Evolutionary conservation across 30 jellyfish, hydroid and myxozoan genomes (phyloP).

Genomic region (Chironex yamaguchii): DNA sequence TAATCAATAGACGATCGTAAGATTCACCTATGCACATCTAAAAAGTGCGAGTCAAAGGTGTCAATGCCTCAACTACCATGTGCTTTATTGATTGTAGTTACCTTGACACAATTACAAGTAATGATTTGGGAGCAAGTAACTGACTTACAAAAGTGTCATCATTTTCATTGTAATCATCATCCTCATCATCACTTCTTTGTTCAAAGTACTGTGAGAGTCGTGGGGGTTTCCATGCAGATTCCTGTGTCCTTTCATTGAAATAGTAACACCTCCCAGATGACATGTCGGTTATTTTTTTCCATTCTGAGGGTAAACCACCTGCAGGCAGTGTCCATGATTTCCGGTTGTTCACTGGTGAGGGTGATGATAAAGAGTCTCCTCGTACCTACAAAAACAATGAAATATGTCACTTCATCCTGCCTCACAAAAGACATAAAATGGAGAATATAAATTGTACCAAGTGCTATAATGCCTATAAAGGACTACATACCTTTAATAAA

Average conservation of each 20-base stretch:
- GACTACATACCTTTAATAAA: no score
- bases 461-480: no score
- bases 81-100: no score
- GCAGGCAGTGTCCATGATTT: neutral
- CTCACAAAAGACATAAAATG: no score
- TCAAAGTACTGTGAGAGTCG: conserved; percentile 36
- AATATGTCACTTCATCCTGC: no score
- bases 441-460: no score
- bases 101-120: no score
- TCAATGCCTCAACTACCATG: no score
- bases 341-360: neutral
- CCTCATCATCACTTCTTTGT: neutral
- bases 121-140: no score
- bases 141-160: neutral
- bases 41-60: no score
- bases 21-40: no score
- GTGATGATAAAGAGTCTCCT: neutral
- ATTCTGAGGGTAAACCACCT: conserved; percentile 74
- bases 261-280: conserved; percentile 78
- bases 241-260: conserved; percentile 77
- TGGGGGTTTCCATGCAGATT: conserved; percentile 87
- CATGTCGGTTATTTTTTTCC: conserved; percentile 85
- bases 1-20: no score
- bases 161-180: neutral
- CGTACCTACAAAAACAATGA: neutral